Evolutionary conservation across 2,888 invertebrate genomes (phyloP), one percentile per base, ranked within the genome.

Genomic region (Chaetogeoica ovagalla): DNA sequence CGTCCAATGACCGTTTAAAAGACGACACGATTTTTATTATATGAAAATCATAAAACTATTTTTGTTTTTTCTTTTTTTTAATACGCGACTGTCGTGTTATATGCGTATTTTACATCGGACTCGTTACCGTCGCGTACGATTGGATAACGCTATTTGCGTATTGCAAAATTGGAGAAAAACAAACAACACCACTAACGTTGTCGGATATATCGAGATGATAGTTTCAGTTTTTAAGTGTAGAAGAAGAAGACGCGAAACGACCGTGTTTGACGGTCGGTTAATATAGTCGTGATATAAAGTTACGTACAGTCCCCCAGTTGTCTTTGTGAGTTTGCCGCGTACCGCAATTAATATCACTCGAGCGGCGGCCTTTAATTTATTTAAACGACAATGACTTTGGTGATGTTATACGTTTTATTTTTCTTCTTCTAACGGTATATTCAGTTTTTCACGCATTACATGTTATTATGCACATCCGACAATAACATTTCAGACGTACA

Each of bases 341-440:
- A n/a, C 68, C 68, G 30, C 30, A 76, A 76, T 76, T 76, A 76
- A 76, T 76, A 68, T 76, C 48, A 59, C 59, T 59, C 59, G 68
- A 59, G 66, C 68, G 68, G 48, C 23, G 9, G 17, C 43, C 43
- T 55, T 68, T 75, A 76, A 76, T 76, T 68, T 76, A 76, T 68
- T 76, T 76, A 76, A 76, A 76, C 68, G 75, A 76, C 75, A 43
- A 43, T n/a, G 48, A 48, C 57, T 68, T 66, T 75, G 39, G 74
- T 8, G 65, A 23, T 39, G 57, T 75, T 75, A 75, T 39, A 65
- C n/a, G n/a, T n/a, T 66, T 75, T 65, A 66, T 48, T 30, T 30
- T 30, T 30, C 30, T n/a, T n/a, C n/a, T n/a, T n/a, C n/a, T n/a
- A 15, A 1, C 30, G 66, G 39, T 17, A 21, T 30, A 59, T 66